Evolutionary conservation across 64 coral and sea anemone species (phyloP).

Genomic region (Orbicella faveolata): DNA sequence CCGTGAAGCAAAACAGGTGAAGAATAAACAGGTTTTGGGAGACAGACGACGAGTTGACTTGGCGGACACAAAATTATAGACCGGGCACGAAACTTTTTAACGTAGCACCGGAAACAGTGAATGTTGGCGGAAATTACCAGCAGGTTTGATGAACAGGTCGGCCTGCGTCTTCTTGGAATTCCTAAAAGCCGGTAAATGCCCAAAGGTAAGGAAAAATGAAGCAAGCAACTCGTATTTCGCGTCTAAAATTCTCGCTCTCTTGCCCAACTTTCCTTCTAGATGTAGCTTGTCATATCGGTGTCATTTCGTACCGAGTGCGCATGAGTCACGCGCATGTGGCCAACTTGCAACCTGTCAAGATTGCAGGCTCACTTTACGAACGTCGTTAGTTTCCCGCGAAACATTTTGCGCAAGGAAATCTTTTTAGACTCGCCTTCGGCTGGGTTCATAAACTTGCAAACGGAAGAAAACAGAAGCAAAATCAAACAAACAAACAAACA

Average conservation of each 20-base stretch:
- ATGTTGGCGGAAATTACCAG: conserved; percentile 23
- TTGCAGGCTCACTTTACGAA: background rate
- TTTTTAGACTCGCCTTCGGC: too few relatives aligned
- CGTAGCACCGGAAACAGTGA: conserved; percentile 14
- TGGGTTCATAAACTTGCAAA: too few relatives aligned
- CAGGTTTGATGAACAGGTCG: background rate
- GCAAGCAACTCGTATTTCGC: background rate
- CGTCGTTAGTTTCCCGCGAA: background rate
- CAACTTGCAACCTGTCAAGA: background rate
- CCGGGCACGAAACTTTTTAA: background rate
- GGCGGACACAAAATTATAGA: background rate
- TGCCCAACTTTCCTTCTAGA: conserved; percentile 37
- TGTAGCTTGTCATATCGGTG: conserved; percentile 25
- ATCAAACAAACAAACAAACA: too few relatives aligned
- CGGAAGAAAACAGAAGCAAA: too few relatives aligned
- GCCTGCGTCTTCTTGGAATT: background rate
- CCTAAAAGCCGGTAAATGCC: background rate
- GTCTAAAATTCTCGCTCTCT: background rate
- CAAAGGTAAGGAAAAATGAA: background rate
- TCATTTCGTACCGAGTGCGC: conserved; percentile 3
- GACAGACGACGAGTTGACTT: conserved; percentile 5
- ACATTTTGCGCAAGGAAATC: background rate
- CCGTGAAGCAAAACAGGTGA: background rate
- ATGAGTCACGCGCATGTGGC: conserved; percentile 4
- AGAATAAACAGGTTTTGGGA: background rate